A percentile compares a stretch with the other conserved stretches of the same genome.
Conservation (phyloP, 1,140 invertebrate species). For the Apolygus lucorum region DNA sequence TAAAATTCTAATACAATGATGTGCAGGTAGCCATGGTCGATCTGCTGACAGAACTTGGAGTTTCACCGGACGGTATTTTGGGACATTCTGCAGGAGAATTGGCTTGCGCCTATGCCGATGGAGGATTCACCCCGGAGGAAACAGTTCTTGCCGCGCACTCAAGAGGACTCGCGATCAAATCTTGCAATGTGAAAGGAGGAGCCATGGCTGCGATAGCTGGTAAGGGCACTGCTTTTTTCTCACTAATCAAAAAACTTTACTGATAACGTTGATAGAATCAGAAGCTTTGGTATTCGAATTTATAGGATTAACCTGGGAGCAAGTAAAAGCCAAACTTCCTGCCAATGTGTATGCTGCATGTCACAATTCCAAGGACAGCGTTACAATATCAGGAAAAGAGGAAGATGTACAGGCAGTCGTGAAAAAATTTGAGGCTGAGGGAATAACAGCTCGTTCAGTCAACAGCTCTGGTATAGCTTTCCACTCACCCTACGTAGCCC, state of each 20-base stretch:
- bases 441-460: slow-evolving; percentile 73
- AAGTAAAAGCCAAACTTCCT: slow-evolving; percentile 52
- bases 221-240: slow-evolving; percentile 40
- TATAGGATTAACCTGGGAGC: slow-evolving; percentile 35
- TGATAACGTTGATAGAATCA: too few species aligned
- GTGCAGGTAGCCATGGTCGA: slow-evolving; percentile 65
- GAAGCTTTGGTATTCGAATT: too few species aligned
- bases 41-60: slow-evolving; percentile 55
- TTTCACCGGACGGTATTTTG: slow-evolving; percentile 74
- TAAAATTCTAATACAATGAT: too few species aligned
- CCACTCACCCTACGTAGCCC: slow-evolving; percentile 54
- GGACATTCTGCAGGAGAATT: slow-evolving; percentile 82
- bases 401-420: slow-evolving; percentile 61
- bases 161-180: slow-evolving; percentile 48
- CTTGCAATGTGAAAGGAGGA: slow-evolving; percentile 41
- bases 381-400: slow-evolving; percentile 75
- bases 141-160: slow-evolving; percentile 66
- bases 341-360: slow-evolving; percentile 68
- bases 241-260: too few species aligned
- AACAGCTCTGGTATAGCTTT: slow-evolving; percentile 75
- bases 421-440: slow-evolving; percentile 54
- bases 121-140: slow-evolving; percentile 71
- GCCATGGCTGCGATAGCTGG: slow-evolving; percentile 47
- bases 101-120: slow-evolving; percentile 85
- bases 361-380: slow-evolving; percentile 73